Percentiles rank a stretch among this genome's conserved stretches.
These are phyloP conservation scores for Procambarus virginalis DNA, from an alignment of 1,140 invertebrate genomes.

Conservation along the genomic window DNA sequence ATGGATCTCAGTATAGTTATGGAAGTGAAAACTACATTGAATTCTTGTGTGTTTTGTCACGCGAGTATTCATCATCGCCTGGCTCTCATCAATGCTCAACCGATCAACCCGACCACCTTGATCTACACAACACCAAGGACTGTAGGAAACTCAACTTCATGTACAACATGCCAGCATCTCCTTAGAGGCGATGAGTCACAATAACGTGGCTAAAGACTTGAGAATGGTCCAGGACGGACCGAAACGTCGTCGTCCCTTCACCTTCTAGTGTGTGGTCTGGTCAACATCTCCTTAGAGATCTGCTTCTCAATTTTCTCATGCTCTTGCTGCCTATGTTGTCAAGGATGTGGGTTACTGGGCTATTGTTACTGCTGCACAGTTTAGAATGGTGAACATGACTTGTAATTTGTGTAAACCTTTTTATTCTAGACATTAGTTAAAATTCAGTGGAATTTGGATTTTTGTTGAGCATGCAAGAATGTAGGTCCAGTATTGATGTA, in stretches of 20 bases:
- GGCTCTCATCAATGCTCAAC: constrained; percentile 43
- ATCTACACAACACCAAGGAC: constrained; percentile 60
- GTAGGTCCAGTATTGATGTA: background rate
- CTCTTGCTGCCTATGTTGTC: constrained; percentile 44
- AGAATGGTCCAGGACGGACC: too few relatives aligned
- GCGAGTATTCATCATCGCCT: constrained; percentile 82
- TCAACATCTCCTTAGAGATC: constrained; percentile 45
- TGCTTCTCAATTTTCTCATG: constrained; percentile 2
- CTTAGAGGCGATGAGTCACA: too few relatives aligned
- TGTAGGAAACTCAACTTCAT: constrained; percentile 65
- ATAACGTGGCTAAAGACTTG: too few relatives aligned
- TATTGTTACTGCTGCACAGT: constrained; percentile 24
- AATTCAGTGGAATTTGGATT: background rate
- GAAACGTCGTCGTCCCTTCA: too few relatives aligned
- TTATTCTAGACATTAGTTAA: background rate
- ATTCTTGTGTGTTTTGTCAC: constrained; percentile 97
- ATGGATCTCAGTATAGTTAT: constrained; percentile 97
- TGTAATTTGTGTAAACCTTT: background rate
- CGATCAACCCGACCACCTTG: constrained; percentile 53
- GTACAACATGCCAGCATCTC: constrained; percentile 57
- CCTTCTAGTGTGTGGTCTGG: too few relatives aligned
- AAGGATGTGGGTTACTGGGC: constrained; percentile 34
- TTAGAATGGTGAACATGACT: constrained; percentile 19
- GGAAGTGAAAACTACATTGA: constrained; percentile 97
- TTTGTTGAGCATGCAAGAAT: background rate